These are phyloP conservation scores for Hippasteria phrygiana DNA, from an alignment of 53 echinoderm and acorn worm genomes.

Conservation along the genomic window DNA sequence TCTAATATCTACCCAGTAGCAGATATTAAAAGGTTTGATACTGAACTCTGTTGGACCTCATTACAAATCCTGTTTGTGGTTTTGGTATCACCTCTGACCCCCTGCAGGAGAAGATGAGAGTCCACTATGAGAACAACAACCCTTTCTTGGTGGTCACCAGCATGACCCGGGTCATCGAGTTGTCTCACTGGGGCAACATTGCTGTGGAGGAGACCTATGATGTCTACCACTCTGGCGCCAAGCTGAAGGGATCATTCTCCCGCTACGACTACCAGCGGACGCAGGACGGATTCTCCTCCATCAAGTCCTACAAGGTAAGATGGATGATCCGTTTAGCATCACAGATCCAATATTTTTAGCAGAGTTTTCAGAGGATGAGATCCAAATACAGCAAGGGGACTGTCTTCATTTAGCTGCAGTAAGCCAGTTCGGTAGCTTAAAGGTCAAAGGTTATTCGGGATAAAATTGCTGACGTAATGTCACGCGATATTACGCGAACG, in stretches of 20 bases:
- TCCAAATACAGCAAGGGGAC: too few species aligned
- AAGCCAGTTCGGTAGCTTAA: too few species aligned
- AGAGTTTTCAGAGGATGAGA: too few species aligned
- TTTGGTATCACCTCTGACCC: neutral
- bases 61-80: neutral
- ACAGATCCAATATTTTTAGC: too few species aligned
- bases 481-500: too few species aligned
- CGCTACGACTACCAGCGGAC: slow-evolving; percentile 95
- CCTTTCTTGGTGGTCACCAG: slow-evolving; percentile 90
- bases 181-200: slow-evolving; percentile 99
- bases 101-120: slow-evolving; percentile 74
- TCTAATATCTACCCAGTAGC: too few species aligned
- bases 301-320: slow-evolving; percentile 41
- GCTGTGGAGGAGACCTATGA: slow-evolving; percentile 96
- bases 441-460: too few species aligned
- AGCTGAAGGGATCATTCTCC: slow-evolving; percentile 95
- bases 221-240: slow-evolving; percentile 85
- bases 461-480: too few species aligned
- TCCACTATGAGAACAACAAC: slow-evolving; percentile 98
- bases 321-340: neutral
- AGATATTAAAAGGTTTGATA: too few species aligned
- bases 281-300: slow-evolving; percentile 92
- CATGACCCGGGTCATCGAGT: slow-evolving; percentile 93
- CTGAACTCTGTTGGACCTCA: neutral
- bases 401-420: too few species aligned